phyloP scores from a whole-genome alignment of 2,888 invertebrate species.

The Phyllotreta striolata region DNA sequence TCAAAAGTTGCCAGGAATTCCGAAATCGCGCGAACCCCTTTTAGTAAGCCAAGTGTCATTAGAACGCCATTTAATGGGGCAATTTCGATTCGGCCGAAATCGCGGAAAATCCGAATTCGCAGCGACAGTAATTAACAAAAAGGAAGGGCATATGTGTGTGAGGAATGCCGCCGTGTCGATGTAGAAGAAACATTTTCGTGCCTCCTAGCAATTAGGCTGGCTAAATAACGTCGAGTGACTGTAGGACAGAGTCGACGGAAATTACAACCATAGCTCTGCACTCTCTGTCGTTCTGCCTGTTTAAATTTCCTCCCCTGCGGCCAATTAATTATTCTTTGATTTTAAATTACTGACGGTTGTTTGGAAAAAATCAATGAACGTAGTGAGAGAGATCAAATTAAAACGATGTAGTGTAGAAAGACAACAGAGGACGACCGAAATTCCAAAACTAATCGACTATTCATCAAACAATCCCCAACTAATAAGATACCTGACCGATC shows the following conservation, averaged over 20 bases:
- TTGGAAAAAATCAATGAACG: slow-evolving; percentile 1
- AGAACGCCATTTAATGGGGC: slow-evolving; percentile 8
- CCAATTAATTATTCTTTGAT: slow-evolving; percentile 32
- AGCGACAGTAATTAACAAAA: slow-evolving; percentile 14
- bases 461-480: no score
- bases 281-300: slow-evolving; percentile 30
- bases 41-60: slow-evolving; percentile 9
- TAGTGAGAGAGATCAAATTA: no score
- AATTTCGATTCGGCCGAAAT: slow-evolving; percentile 7
- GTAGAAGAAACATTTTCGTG: slow-evolving; percentile 17
- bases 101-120: slow-evolving; percentile 11
- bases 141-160: slow-evolving; percentile 12
- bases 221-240: slow-evolving; percentile 20
- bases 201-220: slow-evolving; percentile 14
- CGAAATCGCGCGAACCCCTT: slow-evolving; percentile 5
- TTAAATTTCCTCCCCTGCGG: slow-evolving; percentile 21
- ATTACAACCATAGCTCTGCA: slow-evolving; percentile 34
- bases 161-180: slow-evolving; percentile 6
- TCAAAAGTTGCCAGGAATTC: slow-evolving; percentile 10
- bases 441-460: no score
- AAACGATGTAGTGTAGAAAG: no score
- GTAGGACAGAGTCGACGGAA: slow-evolving; percentile 22
- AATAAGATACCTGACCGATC: no score
- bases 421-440: no score
- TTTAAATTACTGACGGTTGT: slow-evolving; percentile 22